Conservation (phyloP, 2,113 vertebrate genomes). For the Xyliphius kryptos region DNA sequence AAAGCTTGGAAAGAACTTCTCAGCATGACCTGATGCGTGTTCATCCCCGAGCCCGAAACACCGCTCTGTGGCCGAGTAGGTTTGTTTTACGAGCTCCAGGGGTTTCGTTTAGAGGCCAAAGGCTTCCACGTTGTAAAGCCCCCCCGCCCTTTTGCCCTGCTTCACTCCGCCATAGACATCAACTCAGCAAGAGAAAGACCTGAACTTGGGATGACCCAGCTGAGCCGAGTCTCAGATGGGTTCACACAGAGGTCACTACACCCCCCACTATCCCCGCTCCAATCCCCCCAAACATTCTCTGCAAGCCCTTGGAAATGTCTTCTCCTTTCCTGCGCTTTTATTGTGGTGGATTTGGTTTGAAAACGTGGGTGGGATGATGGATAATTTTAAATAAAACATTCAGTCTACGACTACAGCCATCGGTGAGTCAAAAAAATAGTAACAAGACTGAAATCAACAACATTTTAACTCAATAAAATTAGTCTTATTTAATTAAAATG, state of each 20-base stretch:
- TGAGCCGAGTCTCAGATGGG: constrained; percentile 84
- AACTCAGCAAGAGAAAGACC: constrained; percentile 88
- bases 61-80: constrained; percentile 73
- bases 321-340: constrained; percentile 39
- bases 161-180: constrained; percentile 58
- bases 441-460: too few species aligned
- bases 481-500: too few species aligned
- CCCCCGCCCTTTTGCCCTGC: constrained; percentile 54
- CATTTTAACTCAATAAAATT: too few species aligned
- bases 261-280: constrained; percentile 54
- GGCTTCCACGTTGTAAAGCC: constrained; percentile 55
- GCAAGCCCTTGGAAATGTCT: constrained; percentile 44
- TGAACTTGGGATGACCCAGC: constrained; percentile 99
- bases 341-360: too few species aligned
- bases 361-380: too few species aligned
- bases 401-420: too few species aligned
- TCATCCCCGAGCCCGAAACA: constrained; percentile 57
- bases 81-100: constrained; percentile 75
- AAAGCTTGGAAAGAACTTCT: too few species aligned
- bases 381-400: too few species aligned
- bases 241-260: constrained; percentile 89
- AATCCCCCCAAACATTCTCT: constrained; percentile 50
- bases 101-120: constrained; percentile 58
- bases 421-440: too few species aligned
- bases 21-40: too few species aligned